Conservation (phyloP, 2,888 invertebrate genomes). For the Anthophora plumipes region DNA sequence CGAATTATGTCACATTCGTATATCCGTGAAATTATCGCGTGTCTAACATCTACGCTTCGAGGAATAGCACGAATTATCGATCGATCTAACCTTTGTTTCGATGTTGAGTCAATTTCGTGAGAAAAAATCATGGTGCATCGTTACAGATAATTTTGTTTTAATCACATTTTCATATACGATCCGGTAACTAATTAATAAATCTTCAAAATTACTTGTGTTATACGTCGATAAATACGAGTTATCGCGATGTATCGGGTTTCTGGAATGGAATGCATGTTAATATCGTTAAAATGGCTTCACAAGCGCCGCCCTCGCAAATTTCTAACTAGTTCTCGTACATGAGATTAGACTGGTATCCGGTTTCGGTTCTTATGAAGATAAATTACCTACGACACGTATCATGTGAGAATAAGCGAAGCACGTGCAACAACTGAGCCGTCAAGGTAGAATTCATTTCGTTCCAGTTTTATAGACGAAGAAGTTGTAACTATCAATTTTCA, state of each 20-base stretch:
- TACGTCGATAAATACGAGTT: neutral
- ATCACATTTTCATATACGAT: neutral
- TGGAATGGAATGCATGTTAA: neutral
- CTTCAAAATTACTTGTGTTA: neutral
- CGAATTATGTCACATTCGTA: neutral
- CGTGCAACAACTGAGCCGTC: neutral
- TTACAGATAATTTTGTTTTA: neutral
- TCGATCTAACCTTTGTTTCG: neutral
- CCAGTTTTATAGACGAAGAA: neutral
- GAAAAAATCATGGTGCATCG: neutral
- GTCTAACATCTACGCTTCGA: neutral
- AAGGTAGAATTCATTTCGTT: neutral
- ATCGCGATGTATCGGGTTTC: neutral
- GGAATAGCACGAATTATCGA: neutral
- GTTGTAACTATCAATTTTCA: neutral
- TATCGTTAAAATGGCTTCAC: slow-evolving; percentile 18
- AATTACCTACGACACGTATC: slow-evolving; percentile 19
- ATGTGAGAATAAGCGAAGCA: neutral
- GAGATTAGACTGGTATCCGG: slow-evolving; percentile 19
- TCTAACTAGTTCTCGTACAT: slow-evolving; percentile 9
- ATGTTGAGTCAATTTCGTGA: neutral
- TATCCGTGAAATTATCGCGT: neutral
- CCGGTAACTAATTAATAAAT: neutral
- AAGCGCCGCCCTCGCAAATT: slow-evolving; percentile 32
- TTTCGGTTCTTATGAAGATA: slow-evolving; percentile 35